These are phyloP conservation scores for Thereva nobilitata DNA, from an alignment of 2,888 invertebrate species.

Conservation along the genomic window DNA sequence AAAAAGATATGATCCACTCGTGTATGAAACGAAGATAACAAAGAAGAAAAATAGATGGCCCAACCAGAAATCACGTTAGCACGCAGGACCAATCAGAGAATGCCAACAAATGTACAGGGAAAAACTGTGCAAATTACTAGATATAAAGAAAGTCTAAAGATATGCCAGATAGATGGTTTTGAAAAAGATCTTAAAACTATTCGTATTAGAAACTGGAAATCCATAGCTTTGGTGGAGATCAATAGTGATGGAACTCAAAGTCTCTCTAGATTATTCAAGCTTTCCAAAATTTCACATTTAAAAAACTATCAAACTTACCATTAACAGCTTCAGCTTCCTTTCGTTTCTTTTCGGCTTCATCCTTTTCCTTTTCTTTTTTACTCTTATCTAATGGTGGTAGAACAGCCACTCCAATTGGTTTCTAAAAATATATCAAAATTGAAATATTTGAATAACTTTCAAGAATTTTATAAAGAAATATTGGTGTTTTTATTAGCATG, in stretches of 20 bases:
- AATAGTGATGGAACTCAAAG: slow-evolving; percentile 40
- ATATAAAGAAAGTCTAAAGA: too few species aligned
- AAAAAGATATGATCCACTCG: too few species aligned
- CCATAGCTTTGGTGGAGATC: not conserved
- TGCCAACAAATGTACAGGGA: too few species aligned
- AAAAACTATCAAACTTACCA: slow-evolving; percentile 45
- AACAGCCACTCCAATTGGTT: slow-evolving; percentile 81
- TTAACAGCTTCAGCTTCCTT: slow-evolving; percentile 54
- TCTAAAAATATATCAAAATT: slow-evolving; percentile 62
- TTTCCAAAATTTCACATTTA: not conserved
- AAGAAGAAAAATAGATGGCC: too few species aligned
- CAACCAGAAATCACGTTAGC: too few species aligned
- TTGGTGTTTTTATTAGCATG: not conserved
- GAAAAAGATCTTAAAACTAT: slow-evolving; percentile 6
- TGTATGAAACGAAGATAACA: too few species aligned
- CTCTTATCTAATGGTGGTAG: slow-evolving; percentile 68
- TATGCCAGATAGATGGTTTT: too few species aligned
- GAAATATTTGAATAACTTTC: not conserved
- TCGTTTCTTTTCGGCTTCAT: slow-evolving; percentile 13
- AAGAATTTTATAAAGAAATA: slow-evolving; percentile 43
- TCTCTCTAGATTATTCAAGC: not conserved
- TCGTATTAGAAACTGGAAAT: not conserved
- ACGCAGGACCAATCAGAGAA: too few species aligned
- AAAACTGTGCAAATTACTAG: too few species aligned
- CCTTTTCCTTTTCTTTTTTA: slow-evolving; percentile 62